phyloP scores from a whole-genome alignment of 2,888 invertebrate genomes.

The Spilarctia lutea region DNA sequence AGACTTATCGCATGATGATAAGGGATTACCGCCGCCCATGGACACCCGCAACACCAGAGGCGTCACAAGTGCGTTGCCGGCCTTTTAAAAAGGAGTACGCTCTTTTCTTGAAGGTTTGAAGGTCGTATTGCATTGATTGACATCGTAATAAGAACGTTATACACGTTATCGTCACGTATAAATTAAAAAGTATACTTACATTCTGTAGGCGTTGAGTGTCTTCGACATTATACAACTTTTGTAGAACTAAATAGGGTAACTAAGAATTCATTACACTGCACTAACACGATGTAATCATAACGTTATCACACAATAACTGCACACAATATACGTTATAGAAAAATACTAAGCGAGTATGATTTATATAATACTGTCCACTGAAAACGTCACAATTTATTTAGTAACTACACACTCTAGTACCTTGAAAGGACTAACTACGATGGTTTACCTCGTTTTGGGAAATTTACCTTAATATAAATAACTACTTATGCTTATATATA shows the following conservation, averaged over 20 bases:
- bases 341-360: slow-evolving; percentile 54
- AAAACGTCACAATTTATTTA: slow-evolving; percentile 45
- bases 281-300: slow-evolving; percentile 56
- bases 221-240: slow-evolving; percentile 90
- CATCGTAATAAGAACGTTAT: neutral
- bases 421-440: slow-evolving; percentile 52
- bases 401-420: slow-evolving; percentile 51
- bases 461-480: neutral
- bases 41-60: no score
- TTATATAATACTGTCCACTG: slow-evolving; percentile 59
- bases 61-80: no score
- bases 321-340: slow-evolving; percentile 54
- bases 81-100: no score
- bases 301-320: slow-evolving; percentile 52
- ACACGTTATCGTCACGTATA: neutral
- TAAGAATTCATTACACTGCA: slow-evolving; percentile 74
- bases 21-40: no score
- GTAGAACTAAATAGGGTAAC: slow-evolving; percentile 50
- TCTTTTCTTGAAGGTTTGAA: no score
- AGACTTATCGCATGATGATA: no score
- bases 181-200: slow-evolving; percentile 88
- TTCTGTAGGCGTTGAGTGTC: slow-evolving; percentile 95
- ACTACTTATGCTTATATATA: no score
- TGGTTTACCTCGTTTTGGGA: neutral
- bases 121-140: slow-evolving; percentile 8